Conservation (phyloP, 2,888 invertebrate species). For the Enchytraeus crypticus region DNA sequence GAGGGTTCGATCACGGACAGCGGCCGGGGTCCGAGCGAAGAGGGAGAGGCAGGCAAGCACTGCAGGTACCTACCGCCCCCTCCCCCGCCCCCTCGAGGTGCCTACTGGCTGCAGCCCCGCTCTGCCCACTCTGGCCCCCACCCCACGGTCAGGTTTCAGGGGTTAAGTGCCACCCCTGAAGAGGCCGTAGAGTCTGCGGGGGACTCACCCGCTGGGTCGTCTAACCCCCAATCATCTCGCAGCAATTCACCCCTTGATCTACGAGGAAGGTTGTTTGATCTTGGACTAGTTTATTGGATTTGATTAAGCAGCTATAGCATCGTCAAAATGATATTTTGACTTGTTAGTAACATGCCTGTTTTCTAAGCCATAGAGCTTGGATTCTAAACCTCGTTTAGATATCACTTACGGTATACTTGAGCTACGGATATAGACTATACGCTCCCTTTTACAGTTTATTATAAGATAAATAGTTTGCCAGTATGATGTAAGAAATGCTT, state of each 20-base stretch:
- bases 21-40: slow-evolving; percentile 11
- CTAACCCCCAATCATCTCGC: not conserved
- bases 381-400: too few species aligned
- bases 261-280: too few species aligned
- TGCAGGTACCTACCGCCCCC: slow-evolving; percentile 6
- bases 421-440: too few species aligned
- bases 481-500: too few species aligned
- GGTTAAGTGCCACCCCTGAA: slow-evolving; percentile 4
- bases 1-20: slow-evolving; percentile 14
- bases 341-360: too few species aligned
- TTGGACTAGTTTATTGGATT: too few species aligned
- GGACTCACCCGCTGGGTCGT: not conserved
- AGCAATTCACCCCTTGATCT: not conserved
- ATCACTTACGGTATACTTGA: too few species aligned
- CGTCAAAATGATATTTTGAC: too few species aligned
- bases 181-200: not conserved
- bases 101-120: slow-evolving; percentile 11
- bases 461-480: too few species aligned
- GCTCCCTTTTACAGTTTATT: too few species aligned
- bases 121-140: not conserved
- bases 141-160: slow-evolving; percentile 8
- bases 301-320: too few species aligned
- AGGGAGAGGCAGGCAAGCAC: slow-evolving; percentile 1
- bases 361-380: not conserved
- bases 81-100: slow-evolving; percentile 6